Base-by-base conservation (phyloP, 2,797 vertebrate genomes). In the Anabacerthia variegaticeps region DNA sequence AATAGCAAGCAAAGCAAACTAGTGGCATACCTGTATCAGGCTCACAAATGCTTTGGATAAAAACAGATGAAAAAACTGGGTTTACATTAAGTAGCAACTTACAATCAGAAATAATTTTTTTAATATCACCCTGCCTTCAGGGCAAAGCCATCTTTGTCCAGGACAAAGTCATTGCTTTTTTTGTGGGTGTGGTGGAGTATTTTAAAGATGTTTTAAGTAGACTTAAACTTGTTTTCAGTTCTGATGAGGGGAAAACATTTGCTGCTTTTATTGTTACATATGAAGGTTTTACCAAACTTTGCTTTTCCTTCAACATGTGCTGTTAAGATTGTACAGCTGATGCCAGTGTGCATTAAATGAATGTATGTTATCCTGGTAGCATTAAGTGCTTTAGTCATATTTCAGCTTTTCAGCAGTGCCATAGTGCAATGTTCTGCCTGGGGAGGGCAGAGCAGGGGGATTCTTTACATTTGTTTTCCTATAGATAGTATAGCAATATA, bases 1-100 rank as follows among this genome's bases (percentile, higher is more conserved):
- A 96, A 79, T 76, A 91, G 92, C 85, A 83, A 77, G 94, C 79
- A 66, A 90, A 92, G 74, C 48, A 80, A 85, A 56, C 79, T n/a
- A 63, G 12, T 91, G 9, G 49, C 41, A 21, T 24, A 30, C 6
- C 10, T 51, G 8, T 81, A 16, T 76, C 32, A 71, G 59, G 63
- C 39, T 89, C 43, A 43, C 67, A 75, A 48, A 88, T 63, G 48
- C 37, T 84, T 59, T 63, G 63, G 71, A 43, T 58, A 85, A 92
- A 97, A 82, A 48, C 28, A 34, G 84, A 81, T 91, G 44, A 63
- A 81, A 37, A 69, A 56, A 24, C 4, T 65, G 30, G 18, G 66
- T 68, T 58, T 82, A 73, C 6, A 24, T n/a, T 26, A 63, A 80
- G 52, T 82, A 77, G 27, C n/a, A 75, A 55, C 22, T 90, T 49